Evolutionary conservation across 1,140 invertebrate species (phyloP).

Genomic region (Conopomorpha cramerella): DNA sequence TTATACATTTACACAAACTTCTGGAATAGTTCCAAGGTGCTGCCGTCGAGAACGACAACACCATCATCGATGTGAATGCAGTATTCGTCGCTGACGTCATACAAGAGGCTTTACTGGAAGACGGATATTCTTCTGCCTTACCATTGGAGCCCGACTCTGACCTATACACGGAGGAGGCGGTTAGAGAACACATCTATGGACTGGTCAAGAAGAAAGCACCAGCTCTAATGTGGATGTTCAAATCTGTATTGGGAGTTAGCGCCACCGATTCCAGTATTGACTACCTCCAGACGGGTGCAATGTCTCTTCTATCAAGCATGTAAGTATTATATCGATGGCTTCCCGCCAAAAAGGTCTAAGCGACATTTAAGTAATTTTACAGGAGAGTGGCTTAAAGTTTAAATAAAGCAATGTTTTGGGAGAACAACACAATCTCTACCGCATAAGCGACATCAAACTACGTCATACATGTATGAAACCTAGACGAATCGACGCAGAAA

Average conservation of each 20-base stretch:
- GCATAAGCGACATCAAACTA: too few relatives aligned
- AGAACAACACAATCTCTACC: too few relatives aligned
- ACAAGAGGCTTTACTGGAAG: constrained; percentile 33
- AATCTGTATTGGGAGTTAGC: constrained; percentile 15
- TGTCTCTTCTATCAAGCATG: constrained; percentile 15
- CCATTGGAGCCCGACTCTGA: constrained; percentile 12
- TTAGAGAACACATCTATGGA: constrained; percentile 20
- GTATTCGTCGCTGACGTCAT: constrained; percentile 38
- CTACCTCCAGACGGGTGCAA: constrained; percentile 21
- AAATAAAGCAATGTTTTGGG: too few relatives aligned
- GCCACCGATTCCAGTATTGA: constrained; percentile 23
- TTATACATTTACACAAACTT: too few relatives aligned
- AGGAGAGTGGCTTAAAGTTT: too few relatives aligned
- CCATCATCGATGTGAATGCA: constrained; percentile 29
- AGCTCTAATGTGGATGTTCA: constrained; percentile 31
- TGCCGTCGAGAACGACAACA: constrained; percentile 9
- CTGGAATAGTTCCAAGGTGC: constrained; percentile 37
- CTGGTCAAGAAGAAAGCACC: constrained; percentile 28
- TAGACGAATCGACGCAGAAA: too few relatives aligned
- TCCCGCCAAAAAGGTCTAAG: too few relatives aligned
- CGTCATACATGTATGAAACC: too few relatives aligned
- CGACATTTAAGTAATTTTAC: too few relatives aligned
- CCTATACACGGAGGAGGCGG: constrained; percentile 20
- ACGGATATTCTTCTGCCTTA: constrained; percentile 13
- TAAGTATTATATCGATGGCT: too few relatives aligned